Conservation (phyloP, 2,888 invertebrate species). For the Drosophila quasianomalipes region DNA sequence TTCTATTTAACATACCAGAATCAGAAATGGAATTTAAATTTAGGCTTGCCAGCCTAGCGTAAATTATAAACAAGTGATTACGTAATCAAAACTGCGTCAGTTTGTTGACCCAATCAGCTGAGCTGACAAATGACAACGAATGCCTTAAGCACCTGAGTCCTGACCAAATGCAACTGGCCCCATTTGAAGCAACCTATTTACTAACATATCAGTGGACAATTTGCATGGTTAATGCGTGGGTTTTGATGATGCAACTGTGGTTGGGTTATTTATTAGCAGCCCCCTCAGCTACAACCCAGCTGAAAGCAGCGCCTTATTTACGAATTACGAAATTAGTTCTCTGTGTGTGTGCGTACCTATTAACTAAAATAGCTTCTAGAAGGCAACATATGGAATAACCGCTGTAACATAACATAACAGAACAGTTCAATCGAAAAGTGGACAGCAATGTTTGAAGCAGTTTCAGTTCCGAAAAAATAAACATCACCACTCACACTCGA, state of each 20-base stretch:
- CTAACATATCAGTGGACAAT: constrained; percentile 55
- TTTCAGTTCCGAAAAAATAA: background rate
- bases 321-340: constrained; percentile 23
- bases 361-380: constrained; percentile 1
- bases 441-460: no score
- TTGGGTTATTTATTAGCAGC: constrained; percentile 42
- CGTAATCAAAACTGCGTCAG: constrained; percentile 40
- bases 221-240: constrained; percentile 63
- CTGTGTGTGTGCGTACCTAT: constrained; percentile 2
- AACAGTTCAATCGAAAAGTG: no score
- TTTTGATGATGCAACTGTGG: constrained; percentile 39
- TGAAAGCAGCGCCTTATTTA: constrained; percentile 14
- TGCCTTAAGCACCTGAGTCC: constrained; percentile 47
- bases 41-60: constrained; percentile 9
- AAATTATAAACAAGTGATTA: constrained; percentile 62
- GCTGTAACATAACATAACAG: no score
- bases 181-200: constrained; percentile 26
- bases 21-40: background rate
- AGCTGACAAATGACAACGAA: constrained; percentile 46
- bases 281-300: no score
- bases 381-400: background rate
- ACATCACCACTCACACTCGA: background rate
- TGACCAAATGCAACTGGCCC: background rate
- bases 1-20: background rate
- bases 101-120: constrained; percentile 71